Conservation (phyloP, 2,113 vertebrate species). For the Varanus komodoensis region DNA sequence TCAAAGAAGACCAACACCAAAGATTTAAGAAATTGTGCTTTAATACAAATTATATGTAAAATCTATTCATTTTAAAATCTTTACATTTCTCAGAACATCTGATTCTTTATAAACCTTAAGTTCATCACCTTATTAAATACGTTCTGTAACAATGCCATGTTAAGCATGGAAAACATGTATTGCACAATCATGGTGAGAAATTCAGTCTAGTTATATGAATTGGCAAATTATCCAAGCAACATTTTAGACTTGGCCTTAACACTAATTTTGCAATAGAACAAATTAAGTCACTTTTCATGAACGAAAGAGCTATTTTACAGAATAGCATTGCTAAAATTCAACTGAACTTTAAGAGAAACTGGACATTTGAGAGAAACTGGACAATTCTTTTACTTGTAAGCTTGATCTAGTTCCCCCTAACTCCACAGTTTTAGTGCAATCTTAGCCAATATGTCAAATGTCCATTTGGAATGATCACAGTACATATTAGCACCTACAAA, state of each 20-base stretch:
- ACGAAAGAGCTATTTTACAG: slow-evolving; percentile 39
- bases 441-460: not conserved
- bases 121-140: slow-evolving; percentile 70
- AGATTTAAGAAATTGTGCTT: slow-evolving; percentile 54
- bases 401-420: not conserved
- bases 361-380: slow-evolving; percentile 31
- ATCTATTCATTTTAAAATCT: slow-evolving; percentile 67
- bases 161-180: slow-evolving; percentile 66
- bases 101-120: slow-evolving; percentile 67
- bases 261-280: slow-evolving; percentile 33
- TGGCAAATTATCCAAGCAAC: slow-evolving; percentile 62
- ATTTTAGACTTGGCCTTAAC: slow-evolving; percentile 38
- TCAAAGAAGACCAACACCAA: not conserved
- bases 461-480: not conserved
- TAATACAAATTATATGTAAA: slow-evolving; percentile 77
- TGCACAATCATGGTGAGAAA: slow-evolving; percentile 74
- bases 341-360: slow-evolving; percentile 39
- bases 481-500: rapidly evolving
- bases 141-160: slow-evolving; percentile 65
- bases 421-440: not conserved
- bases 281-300: slow-evolving; percentile 45
- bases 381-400: not conserved
- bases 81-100: slow-evolving; percentile 71
- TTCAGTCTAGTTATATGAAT: slow-evolving; percentile 43
- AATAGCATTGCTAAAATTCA: slow-evolving; percentile 15